These are phyloP conservation scores for Lasioglossum zephyrum DNA, from an alignment of 2,888 invertebrate genomes.

Conservation along the genomic window DNA sequence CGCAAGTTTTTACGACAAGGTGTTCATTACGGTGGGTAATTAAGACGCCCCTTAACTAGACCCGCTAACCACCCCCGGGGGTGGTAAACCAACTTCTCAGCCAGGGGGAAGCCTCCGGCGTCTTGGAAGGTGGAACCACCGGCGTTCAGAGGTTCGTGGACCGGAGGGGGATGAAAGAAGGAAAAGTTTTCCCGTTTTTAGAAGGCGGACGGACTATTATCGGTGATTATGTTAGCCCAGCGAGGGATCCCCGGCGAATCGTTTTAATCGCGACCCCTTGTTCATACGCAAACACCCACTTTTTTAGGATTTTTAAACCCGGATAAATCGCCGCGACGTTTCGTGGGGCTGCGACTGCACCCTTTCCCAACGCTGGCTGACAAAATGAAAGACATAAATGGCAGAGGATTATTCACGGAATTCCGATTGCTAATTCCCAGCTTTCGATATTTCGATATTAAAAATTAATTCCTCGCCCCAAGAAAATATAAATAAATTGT, in stretches of 20 bases:
- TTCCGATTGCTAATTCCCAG: not conserved
- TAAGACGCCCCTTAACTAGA: slow-evolving; percentile 84
- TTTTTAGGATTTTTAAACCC: slow-evolving; percentile 7
- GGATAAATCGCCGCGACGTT: slow-evolving; percentile 9
- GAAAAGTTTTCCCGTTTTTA: slow-evolving; percentile 78
- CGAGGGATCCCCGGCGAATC: slow-evolving; percentile 50
- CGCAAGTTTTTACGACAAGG: slow-evolving; percentile 85
- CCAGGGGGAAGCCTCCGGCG: slow-evolving; percentile 59
- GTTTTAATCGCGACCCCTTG: slow-evolving; percentile 66
- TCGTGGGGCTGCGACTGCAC: too few relatives aligned
- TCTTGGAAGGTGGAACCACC: slow-evolving; percentile 57
- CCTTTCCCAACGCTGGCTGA: not conserved
- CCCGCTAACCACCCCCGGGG: slow-evolving; percentile 83
- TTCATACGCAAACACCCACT: slow-evolving; percentile 51
- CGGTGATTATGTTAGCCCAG: slow-evolving; percentile 78
- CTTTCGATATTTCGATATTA: not conserved
- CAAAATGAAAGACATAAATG: not conserved
- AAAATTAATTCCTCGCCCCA: not conserved
- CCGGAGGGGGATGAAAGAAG: slow-evolving; percentile 40
- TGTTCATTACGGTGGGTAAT: slow-evolving; percentile 85
- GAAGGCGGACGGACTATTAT: slow-evolving; percentile 80
- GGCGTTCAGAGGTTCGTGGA: not conserved
- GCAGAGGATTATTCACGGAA: not conserved
- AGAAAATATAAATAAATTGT: not conserved
- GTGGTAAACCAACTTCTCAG: slow-evolving; percentile 84